These are phyloP conservation scores for Liposcelis brunnea DNA, from an alignment of 2,888 invertebrate species.

Conservation along the genomic window DNA sequence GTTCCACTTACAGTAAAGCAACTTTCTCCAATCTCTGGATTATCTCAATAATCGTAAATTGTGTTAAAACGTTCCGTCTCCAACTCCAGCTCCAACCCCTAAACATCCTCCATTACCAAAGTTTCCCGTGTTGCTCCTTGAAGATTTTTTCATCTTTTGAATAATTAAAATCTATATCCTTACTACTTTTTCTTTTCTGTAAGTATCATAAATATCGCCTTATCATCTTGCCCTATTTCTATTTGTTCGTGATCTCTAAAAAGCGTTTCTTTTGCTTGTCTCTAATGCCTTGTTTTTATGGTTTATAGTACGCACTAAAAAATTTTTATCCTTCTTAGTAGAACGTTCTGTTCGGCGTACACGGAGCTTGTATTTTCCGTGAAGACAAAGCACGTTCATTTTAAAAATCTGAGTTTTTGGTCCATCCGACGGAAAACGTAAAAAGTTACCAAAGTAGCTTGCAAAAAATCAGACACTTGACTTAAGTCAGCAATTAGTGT, in stretches of 20 bases:
- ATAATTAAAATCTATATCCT: conserved; percentile 6
- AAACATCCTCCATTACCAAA: conserved; percentile 6
- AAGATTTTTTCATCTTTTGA: conserved; percentile 8
- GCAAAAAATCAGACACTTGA: too few relatives aligned
- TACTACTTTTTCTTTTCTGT: not conserved
- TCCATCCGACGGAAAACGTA: too few relatives aligned
- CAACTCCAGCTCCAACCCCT: not conserved
- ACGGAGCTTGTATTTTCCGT: too few relatives aligned
- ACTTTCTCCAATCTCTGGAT: conserved; percentile 7
- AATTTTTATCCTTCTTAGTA: too few relatives aligned
- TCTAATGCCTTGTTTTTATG: conserved; percentile 7
- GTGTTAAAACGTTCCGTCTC: conserved; percentile 7
- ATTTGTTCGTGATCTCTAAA: not conserved
- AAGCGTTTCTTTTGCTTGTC: not conserved
- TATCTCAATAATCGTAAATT: conserved; percentile 6
- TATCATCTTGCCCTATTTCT: conserved; percentile 3
- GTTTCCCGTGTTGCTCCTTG: not conserved
- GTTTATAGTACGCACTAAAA: not conserved
- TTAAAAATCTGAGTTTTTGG: too few relatives aligned
- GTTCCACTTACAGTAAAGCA: too few relatives aligned
- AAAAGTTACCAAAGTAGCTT: too few relatives aligned
- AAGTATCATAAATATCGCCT: conserved; percentile 1
- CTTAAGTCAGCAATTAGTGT: too few relatives aligned
- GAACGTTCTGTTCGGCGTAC: too few relatives aligned
- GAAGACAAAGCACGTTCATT: too few relatives aligned